These are phyloP conservation scores for Trissolcus basalis DNA, from an alignment of 1,140 invertebrate genomes.

Conservation along the genomic window DNA sequence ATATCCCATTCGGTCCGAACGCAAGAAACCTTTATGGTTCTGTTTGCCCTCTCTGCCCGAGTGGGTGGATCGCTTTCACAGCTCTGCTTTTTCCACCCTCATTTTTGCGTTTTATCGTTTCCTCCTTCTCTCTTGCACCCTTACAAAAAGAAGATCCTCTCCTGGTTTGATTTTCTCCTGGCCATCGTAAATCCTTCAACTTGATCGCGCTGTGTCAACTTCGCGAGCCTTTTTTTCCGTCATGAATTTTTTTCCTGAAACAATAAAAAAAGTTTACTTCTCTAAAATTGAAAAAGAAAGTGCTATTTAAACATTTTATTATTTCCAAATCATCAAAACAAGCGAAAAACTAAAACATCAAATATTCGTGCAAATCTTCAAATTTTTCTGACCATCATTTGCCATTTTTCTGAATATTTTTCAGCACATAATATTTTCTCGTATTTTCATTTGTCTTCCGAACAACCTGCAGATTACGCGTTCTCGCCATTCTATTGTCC, in stretches of 20 bases:
- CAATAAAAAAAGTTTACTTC: neutral
- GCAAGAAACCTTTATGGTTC: constrained; percentile 66
- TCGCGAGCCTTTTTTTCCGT: constrained; percentile 2
- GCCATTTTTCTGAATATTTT: too few relatives aligned
- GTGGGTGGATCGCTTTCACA: constrained; percentile 67
- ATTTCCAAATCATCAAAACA: too few relatives aligned
- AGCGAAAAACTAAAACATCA: too few relatives aligned
- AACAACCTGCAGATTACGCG: constrained; percentile 8
- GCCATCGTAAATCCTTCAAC: constrained; percentile 38
- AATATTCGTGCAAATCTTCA: too few relatives aligned
- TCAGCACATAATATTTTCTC: too few relatives aligned
- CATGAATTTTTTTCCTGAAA: constrained; percentile 1
- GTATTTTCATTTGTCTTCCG: constrained; percentile 7
- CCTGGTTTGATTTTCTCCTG: neutral
- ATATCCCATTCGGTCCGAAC: constrained; percentile 62
- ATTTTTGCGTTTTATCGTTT: constrained; percentile 56
- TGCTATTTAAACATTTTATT: neutral
- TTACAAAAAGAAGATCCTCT: neutral
- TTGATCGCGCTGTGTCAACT: constrained; percentile 29
- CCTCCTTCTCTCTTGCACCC: constrained; percentile 40
- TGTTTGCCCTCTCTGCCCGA: constrained; percentile 66
- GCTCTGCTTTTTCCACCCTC: constrained; percentile 52
- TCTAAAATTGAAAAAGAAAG: neutral
- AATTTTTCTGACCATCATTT: too few relatives aligned
- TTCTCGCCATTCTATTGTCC: constrained; percentile 32